Evolutionary conservation across 30 jellyfish, hydroid and myxozoan genomes (phyloP).

Genomic region (Aurelia sp.): DNA sequence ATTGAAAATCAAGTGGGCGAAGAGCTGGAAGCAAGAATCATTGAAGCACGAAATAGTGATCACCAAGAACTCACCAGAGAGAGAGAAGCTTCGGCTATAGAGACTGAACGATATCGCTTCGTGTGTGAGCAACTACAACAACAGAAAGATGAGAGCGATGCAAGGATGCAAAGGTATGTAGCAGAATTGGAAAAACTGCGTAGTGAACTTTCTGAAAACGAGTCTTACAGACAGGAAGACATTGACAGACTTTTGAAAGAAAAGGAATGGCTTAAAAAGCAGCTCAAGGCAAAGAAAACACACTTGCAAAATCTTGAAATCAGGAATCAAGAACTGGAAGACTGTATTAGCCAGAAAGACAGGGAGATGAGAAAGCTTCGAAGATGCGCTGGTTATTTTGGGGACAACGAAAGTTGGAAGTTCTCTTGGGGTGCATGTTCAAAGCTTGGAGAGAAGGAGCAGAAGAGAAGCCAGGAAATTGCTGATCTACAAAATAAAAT

Average conservation of each 20-base stretch:
- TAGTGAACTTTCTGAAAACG: not conserved
- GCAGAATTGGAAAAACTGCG: not conserved
- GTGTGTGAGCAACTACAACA: not conserved
- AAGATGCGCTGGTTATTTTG: not conserved
- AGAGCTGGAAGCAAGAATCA: too few relatives aligned
- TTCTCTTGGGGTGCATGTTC: not conserved
- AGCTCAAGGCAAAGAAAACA: constrained; percentile 3
- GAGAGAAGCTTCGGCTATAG: too few relatives aligned
- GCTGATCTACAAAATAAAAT: not conserved
- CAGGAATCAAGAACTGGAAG: not conserved
- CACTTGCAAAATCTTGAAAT: not conserved
- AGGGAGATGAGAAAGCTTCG: not conserved
- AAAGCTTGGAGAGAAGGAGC: not conserved
- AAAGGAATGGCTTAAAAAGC: not conserved
- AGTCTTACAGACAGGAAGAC: not conserved
- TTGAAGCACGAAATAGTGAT: not conserved
- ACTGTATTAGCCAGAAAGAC: not conserved
- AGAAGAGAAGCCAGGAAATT: not conserved
- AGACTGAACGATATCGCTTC: not conserved
- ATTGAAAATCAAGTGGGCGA: too few relatives aligned
- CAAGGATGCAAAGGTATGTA: not conserved
- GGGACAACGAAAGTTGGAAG: not conserved
- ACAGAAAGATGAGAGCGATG: not conserved
- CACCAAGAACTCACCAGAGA: too few relatives aligned
- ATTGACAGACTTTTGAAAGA: not conserved